phyloP scores from a whole-genome alignment of 2,113 vertebrate genomes.

The Grantiella picta region DNA sequence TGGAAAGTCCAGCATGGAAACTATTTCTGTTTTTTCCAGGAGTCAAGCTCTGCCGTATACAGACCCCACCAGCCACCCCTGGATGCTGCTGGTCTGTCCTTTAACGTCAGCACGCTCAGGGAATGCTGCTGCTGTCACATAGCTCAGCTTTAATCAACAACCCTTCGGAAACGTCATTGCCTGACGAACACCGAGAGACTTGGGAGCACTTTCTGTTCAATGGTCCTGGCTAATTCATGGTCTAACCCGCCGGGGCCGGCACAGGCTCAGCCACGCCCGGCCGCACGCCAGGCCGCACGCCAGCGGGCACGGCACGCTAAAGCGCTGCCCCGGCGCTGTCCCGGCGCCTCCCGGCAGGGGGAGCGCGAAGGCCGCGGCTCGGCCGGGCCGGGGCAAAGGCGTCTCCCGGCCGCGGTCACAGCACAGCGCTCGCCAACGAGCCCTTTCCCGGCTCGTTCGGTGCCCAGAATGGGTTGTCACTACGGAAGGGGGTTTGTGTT shows the following conservation, averaged over 20 bases:
- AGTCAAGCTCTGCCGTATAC: too few relatives aligned
- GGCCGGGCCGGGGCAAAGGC: accelerated
- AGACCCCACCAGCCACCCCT: accelerated
- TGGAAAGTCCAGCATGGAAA: background rate
- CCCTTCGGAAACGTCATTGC: accelerated
- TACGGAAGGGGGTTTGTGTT: accelerated
- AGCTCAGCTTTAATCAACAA: too few relatives aligned
- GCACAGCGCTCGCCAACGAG: accelerated
- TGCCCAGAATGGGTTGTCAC: accelerated
- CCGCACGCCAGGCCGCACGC: too few relatives aligned
- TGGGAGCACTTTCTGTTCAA: background rate
- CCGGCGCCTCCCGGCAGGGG: background rate
- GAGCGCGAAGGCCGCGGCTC: background rate
- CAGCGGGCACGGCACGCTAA: too few relatives aligned
- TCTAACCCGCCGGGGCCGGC: accelerated
- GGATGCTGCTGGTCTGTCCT: background rate
- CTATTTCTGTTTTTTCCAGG: accelerated
- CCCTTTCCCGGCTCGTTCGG: accelerated
- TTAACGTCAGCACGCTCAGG: accelerated
- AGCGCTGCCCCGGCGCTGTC: too few relatives aligned
- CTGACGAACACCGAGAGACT: accelerated
- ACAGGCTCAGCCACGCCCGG: too few relatives aligned
- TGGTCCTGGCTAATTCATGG: accelerated
- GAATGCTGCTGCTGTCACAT: background rate
- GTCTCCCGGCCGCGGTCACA: accelerated